Evolutionary conservation across 1,140 invertebrate genomes (phyloP), one percentile per base, ranked within the genome.

Genomic region (Lepidotrigona ventralis): DNA sequence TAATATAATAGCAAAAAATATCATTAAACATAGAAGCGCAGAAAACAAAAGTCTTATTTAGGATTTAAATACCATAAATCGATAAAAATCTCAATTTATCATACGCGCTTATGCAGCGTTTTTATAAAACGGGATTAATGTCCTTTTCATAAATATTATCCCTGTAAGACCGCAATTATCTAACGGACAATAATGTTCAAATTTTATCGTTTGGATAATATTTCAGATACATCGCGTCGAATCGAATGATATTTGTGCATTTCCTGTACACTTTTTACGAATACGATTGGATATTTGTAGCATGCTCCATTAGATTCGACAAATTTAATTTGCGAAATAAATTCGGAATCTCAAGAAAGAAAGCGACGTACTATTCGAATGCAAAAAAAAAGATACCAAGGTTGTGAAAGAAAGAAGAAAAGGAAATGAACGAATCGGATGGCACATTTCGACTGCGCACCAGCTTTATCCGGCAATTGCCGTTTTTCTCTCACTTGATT

Each of bases 381-480:
- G 33, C 0, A 26, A 26, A 23, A 17, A 64, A 9, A 15, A 29
- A 26, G 26, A 6, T 69, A 26, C 17, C 17, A 26, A 19, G 53
- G 46, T 5, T 14, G 53, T 29, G 29, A 17, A 39, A 79, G 6
- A 70, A 79, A 54, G 53, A 56, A 68, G 6, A 68, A n/a, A 21
- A 69, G 46, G 29, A 63, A 70, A 8, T 53, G 29, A 6, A 5
- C 8, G 23, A n/a, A 9, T 33, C 29, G 29, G 33, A 46, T n/a
- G 8, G 29, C 11, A 19, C 23, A 23, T 53, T 71, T 71, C 51
- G 73, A 39, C 54, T 58, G 54, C 21, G 21, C 29, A 58, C 72
- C 33, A 46, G 23, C 46, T 46, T 71, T 46, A 79, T 79, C n/a
- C 63, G 29, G 21, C 76, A 69, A 79, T 54, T 33, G 33, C 21